Base-by-base conservation (phyloP, 2,113 vertebrate species). In the Atrichornis clamosus region DNA sequence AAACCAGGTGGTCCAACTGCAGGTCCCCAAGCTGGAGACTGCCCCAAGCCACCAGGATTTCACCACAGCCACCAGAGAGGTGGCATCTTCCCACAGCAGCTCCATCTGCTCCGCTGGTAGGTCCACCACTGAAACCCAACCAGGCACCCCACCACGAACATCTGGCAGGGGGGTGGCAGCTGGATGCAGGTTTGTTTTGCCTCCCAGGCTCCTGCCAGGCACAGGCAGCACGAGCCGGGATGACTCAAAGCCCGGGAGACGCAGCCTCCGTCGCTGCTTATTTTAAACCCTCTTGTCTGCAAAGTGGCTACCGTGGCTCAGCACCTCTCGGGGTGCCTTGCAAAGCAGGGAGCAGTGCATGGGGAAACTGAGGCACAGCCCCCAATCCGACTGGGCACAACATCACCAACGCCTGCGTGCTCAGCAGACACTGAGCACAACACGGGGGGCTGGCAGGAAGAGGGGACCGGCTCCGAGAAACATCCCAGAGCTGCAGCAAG, bases 221-320 rank as follows among this genome's bases (percentile, higher is more conserved):
- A 1, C 87, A 93, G 82, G 15, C 88, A 87, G 88, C 92, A 87
- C 7, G 17, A 85, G 90, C 85, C 1, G 2, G 62, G 72, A 94
- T 93, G 90, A 90, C 83, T 96, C 92, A 93, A 93, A 95, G 79
- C 76, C 88, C 33, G 33, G 88, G 75, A 92, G 67, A 83, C 2
- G 3, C 9, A 17, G 75, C 49, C 82, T 76, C 82, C 1, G 0
- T 20, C 8, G 1, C 67, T 65, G 85, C 21, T 90, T 85, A 87
- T 92, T 95, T 91, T 76, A 90, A 85, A 87, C 46, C 39, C 70
- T 42, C 62, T n/a, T 4, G 72, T 80, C 74, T 65, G 55, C 67
- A 65, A 42, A 86, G 91, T 5, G 1, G 58, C 72, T 49, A 55
- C 79, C 0, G 3, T 4, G 14, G 53, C 39, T 85, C 85, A 19